Evolutionary conservation across 2,797 vertebrate species (phyloP), one percentile per base, ranked within the genome.

Genomic region (Limosa lapponica): DNA sequence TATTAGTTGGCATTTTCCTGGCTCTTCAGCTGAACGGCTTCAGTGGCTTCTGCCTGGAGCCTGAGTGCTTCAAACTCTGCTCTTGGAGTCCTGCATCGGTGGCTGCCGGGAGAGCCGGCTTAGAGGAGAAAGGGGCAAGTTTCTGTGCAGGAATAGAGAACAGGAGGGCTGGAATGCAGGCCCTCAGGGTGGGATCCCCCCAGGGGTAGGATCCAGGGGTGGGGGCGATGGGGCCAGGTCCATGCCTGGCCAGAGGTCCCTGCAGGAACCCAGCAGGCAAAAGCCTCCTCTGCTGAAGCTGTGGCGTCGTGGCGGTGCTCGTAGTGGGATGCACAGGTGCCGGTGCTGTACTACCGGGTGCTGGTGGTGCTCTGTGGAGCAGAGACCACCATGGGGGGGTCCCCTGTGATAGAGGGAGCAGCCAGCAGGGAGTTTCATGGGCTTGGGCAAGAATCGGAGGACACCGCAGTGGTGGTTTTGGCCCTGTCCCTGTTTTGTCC

Each of bases 341-440:
- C 8, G 57, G 13, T 52, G 65, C 34, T 55, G 11, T 39, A 46
- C n/a, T 46, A 4, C 64, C 20, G 3, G 19, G 34, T 39, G n/a
- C 48, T 28, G 34, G 24, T n/a, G 39, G 49, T 24, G 72, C 23
- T 52, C 27, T 16, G 48, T 49, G 3, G n/a, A n/a, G 43, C 39
- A 27, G 74, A 32, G 74, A 36, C 74, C 58, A 3, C 30, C 3
- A 2, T 0, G 10, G 20, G 36, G 39, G 8, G 5, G 4, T 7
- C 27, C 2, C 17, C 64, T 7, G 5, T 41, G 64, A 0, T 1
- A n/a, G 25, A 54, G 18, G 28, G 30, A 24, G 24, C 1, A 7
- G 25, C 30, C 1, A 1, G 20, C 0, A 1, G 16, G 39, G 65
- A 51, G n/a, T 27, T 32, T 16, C 3, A 2, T 7, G 61, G 66